Evolutionary conservation across 2,113 vertebrate genomes (phyloP), one percentile per base, ranked within the genome.

Genomic region (Acanthochromis polyacanthus): DNA sequence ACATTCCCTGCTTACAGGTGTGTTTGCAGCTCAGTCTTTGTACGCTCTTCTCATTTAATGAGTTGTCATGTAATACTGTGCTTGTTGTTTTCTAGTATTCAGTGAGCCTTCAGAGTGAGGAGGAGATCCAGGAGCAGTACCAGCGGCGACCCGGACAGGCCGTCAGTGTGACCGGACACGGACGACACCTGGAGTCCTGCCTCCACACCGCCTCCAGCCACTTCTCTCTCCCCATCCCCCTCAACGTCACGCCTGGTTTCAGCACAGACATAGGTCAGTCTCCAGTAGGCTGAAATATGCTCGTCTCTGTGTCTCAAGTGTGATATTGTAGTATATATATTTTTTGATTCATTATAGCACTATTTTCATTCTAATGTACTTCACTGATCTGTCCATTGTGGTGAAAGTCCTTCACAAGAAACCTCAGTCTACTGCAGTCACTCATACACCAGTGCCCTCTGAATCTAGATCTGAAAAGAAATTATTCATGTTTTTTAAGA

Each of bases 1-100:
- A 98, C 46, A 97, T 99, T 63, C 97, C 97, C 0, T 99, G 98
- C 84, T 89, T 99, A 74, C 98, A 99, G 97, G 98, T 99, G 20
- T 38, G 15, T 67, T 65, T 56, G 10, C 25, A 4, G 1, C 62
- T 40, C 14, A 7, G 1, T 51, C 17, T 12, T 10, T 38, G 16
- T 38, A 10, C 1, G 19, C 20, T 4, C 8, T 6, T 23, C 9
- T 53, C 14, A 11, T 55, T 25, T 4, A 5, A 32, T 55, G 4
- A 11, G 3, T 10, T 48, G 0, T 64, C 6, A 6, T 69, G 22
- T 36, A 17, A 45, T 16, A 20, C 0, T 71, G 15, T 61, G n/a
- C 50, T 2, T 78, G 2, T 81, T 20, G 20, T 75, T 48, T 64
- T 43, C 38, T 90, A 99, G 98, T 99, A 98, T 89, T 98, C 97